Evolutionary conservation across 2,113 vertebrate species (phyloP), one percentile per base, ranked within the genome.

Genomic region (Micromys minutus): DNA sequence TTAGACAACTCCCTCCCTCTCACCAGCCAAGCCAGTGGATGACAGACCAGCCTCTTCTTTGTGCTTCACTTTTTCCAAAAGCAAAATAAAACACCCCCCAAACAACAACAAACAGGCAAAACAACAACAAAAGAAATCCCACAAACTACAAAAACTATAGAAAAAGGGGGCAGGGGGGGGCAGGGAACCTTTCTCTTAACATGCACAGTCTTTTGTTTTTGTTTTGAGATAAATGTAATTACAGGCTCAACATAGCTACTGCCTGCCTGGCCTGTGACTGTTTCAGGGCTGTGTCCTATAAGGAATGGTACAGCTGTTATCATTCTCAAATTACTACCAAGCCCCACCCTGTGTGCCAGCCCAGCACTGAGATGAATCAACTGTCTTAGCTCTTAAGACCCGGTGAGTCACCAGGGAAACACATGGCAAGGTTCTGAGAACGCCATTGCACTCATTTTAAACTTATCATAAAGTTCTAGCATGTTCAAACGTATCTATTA

Each of bases 291-390:
- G 92, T 80, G 97, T 87, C 87, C 95, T 0, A 0, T 72, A 95
- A 90, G 97, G 97, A 96, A 92, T 0, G 39, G 96, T 95, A 96
- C 98, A 98, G 98, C 98, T 98, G 98, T 95, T 95, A 84, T 96
- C 97, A 61, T 69, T 98, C 98, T 98, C 98, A 0, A 77, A 93
- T 98, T 98, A 98, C 98, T 91, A 47, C 52, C 81, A 93, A 97
- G 96, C 97, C 93, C 95, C 87, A 84, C 98, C 97, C 97, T 87
- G 31, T 55, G 94, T 91, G 57, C 93, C 84, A 93, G 90, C 84
- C 88, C 96, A 0, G 42, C 90, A 96, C 96, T 85, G 76, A 96
- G 95, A 95, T 93, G 81, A 34, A 0, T 22, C 76, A 90, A 95
- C 94, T 55, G 93, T 52, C 95, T 97, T 92, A 86, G 96, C 96